Percentiles rank a stretch among this genome's conserved stretches.
phyloP scores from a whole-genome alignment of 2,797 vertebrate species.

The Menidia menidia region DNA sequence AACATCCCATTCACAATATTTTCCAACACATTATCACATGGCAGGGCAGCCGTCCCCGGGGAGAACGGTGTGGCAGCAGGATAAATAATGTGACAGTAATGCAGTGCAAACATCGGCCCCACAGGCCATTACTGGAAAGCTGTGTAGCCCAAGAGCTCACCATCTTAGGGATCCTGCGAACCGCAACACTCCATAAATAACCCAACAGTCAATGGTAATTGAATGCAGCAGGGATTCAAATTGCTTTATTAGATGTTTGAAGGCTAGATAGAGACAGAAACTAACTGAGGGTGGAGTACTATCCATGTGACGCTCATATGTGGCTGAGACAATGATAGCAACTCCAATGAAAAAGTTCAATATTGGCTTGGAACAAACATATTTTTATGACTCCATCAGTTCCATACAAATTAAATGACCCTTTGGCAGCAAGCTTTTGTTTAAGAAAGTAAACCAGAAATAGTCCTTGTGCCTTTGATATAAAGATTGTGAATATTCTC shows the following conservation, averaged over 20 bases:
- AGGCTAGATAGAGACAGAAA: slow-evolving; percentile 25
- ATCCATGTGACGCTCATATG: background rate
- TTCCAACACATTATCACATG: slow-evolving; percentile 40
- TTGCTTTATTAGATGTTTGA: slow-evolving; percentile 46
- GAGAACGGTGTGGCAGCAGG: slow-evolving; percentile 10
- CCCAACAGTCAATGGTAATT: slow-evolving; percentile 40
- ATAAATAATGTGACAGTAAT: slow-evolving; percentile 62
- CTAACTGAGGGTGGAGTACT: background rate
- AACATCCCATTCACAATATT: slow-evolving; percentile 33
- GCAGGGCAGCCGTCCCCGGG: slow-evolving; percentile 21
- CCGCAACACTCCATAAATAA: slow-evolving; percentile 60
- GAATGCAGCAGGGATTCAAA: slow-evolving; percentile 52
- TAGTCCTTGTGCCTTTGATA: background rate
- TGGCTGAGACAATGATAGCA: background rate
- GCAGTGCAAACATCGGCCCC: slow-evolving; percentile 42
- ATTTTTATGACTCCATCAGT: slow-evolving; percentile 9
- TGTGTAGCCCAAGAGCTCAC: slow-evolving; percentile 43
- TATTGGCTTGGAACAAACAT: slow-evolving; percentile 3
- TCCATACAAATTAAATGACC: background rate
- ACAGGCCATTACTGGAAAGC: slow-evolving; percentile 31
- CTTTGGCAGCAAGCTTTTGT: background rate
- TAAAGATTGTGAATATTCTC: background rate
- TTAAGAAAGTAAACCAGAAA: background rate
- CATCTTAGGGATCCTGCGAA: slow-evolving; percentile 43
- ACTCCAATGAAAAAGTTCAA: background rate